These are phyloP conservation scores for Melikaiella ostensackeni DNA, from an alignment of 2,888 invertebrate genomes.

Conservation along the genomic window DNA sequence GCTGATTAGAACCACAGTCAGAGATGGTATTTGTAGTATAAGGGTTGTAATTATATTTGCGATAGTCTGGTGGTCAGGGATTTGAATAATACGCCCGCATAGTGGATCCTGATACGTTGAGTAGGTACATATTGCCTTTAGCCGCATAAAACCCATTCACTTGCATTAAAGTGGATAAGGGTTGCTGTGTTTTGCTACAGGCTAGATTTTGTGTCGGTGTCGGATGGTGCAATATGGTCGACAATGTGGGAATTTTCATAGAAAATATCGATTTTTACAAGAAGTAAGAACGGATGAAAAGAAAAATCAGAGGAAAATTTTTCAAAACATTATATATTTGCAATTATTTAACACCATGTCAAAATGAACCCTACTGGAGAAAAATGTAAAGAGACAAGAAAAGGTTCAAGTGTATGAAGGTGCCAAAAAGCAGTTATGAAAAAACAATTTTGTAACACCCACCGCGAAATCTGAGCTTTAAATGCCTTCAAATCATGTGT, in stretches of 20 bases:
- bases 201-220: not conserved
- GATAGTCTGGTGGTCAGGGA: slow-evolving; percentile 60
- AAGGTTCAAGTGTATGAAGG: too few relatives aligned
- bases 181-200: slow-evolving; percentile 7
- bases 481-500: too few relatives aligned
- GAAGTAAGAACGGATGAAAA: too few relatives aligned
- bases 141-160: slow-evolving; percentile 57
- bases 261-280: not conserved
- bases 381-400: too few relatives aligned
- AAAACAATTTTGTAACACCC: too few relatives aligned
- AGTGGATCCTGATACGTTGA: slow-evolving; percentile 63
- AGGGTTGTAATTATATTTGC: slow-evolving; percentile 1
- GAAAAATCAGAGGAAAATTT: too few relatives aligned
- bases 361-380: too few relatives aligned
- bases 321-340: too few relatives aligned
- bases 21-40: not conserved
- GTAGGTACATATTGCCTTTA: slow-evolving; percentile 63
- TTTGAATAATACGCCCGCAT: slow-evolving; percentile 68
- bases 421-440: too few relatives aligned
- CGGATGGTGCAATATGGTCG: not conserved
- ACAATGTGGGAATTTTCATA: not conserved
- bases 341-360: too few relatives aligned
- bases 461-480: too few relatives aligned
- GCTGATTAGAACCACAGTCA: not conserved
- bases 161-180: slow-evolving; percentile 57